These are phyloP conservation scores for human (Homo sapiens) DNA, from an alignment of 2,113 vertebrate species.

Conservation along the genomic window DNA sequence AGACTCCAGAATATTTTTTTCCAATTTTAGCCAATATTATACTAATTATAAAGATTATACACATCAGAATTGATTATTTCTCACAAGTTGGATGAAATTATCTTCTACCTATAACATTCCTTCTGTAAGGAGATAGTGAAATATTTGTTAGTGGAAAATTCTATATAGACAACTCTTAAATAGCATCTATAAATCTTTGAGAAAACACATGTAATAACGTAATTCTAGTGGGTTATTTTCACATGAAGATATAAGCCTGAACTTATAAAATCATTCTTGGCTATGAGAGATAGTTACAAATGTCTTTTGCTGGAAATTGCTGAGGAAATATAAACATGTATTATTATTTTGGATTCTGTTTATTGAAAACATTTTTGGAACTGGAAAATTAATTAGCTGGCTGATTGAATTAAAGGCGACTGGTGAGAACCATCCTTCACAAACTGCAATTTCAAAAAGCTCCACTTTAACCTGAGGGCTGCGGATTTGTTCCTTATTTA, in stretches of 20 bases:
- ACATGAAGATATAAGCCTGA: constrained; percentile 21
- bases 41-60: not conserved
- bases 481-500: constrained; percentile 39
- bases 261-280: constrained; percentile 20
- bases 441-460: constrained; percentile 33
- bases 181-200: constrained; percentile 28
- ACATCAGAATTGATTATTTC: not conserved
- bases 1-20: not conserved
- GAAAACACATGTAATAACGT: constrained; percentile 27
- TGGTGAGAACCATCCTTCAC: constrained; percentile 3
- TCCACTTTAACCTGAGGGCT: not conserved
- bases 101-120: not conserved
- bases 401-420: constrained; percentile 23
- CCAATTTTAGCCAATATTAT: not conserved
- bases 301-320: constrained; percentile 29
- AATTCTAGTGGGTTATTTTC: constrained; percentile 9
- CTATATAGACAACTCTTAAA: constrained; percentile 21
- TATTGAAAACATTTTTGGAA: constrained; percentile 49
- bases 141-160: constrained; percentile 30
- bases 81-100: constrained; percentile 24
- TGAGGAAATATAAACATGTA: constrained; percentile 21
- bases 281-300: constrained; percentile 34
- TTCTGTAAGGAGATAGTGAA: not conserved
- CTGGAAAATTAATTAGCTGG: constrained; percentile 55
- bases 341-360: constrained; percentile 46